Conservation (phyloP, 1,140 invertebrate species). For the Acromyrmex charruanus region DNA sequence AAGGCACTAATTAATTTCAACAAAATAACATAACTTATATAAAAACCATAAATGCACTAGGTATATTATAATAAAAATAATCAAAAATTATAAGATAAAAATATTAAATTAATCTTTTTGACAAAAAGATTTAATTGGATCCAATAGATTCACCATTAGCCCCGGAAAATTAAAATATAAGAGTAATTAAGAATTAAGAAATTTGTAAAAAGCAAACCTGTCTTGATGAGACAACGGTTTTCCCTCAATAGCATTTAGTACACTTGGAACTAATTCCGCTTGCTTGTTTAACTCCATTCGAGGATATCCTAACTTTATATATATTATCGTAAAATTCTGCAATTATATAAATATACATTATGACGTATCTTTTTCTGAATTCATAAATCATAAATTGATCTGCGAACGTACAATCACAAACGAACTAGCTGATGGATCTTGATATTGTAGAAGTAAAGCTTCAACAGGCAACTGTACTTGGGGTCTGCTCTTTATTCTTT, state of each 20-base stretch:
- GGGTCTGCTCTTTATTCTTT: slow-evolving; percentile 93
- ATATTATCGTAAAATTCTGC: slow-evolving; percentile 97
- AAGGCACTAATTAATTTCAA: too few relatives aligned
- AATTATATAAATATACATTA: slow-evolving; percentile 79
- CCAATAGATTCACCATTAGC: too few relatives aligned
- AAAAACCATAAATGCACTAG: too few relatives aligned
- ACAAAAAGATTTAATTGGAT: too few relatives aligned
- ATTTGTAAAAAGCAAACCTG: slow-evolving; percentile 86
- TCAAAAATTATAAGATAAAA: too few relatives aligned
- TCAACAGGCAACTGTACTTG: slow-evolving; percentile 96
- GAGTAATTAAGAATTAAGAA: neutral
- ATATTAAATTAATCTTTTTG: too few relatives aligned
- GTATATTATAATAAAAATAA: too few relatives aligned
- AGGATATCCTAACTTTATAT: slow-evolving; percentile 96
- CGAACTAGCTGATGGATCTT: slow-evolving; percentile 91
- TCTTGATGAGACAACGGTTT: slow-evolving; percentile 95
- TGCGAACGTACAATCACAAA: slow-evolving; percentile 92
- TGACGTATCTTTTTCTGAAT: neutral
- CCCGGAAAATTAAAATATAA: too few relatives aligned
- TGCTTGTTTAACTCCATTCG: slow-evolving; percentile 92
- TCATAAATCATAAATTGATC: slow-evolving; percentile 38
- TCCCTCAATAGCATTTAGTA: slow-evolving; percentile 93
- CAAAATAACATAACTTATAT: too few relatives aligned
- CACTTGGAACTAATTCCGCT: slow-evolving; percentile 90
- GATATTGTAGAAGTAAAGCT: slow-evolving; percentile 93